Percentiles rank a stretch among this genome's conserved stretches.
Evolutionary conservation across 2,888 invertebrate species (phyloP).

Genomic region (Agrenia bidenticulata): DNA sequence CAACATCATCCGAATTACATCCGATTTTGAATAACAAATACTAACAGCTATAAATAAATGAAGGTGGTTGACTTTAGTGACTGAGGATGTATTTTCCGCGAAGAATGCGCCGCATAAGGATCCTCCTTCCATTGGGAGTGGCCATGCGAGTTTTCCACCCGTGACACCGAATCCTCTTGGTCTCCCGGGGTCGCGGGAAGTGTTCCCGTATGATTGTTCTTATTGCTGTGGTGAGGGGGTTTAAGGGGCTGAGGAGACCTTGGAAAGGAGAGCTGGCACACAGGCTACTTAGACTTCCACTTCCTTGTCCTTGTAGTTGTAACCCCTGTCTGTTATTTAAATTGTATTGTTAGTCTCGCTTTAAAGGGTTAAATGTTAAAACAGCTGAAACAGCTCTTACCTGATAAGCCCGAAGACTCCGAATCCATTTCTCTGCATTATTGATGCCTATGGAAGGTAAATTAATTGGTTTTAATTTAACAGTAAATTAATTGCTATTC

Average conservation of each 20-base stretch:
- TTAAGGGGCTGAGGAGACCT: neutral
- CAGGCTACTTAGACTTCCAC: neutral
- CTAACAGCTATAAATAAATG: neutral
- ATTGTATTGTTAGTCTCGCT: too few species aligned
- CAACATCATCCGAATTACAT: too few species aligned
- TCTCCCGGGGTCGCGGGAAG: conserved; percentile 51
- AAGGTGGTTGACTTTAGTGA: conserved; percentile 50
- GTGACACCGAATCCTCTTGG: conserved; percentile 47
- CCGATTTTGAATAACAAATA: neutral
- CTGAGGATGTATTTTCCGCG: conserved; percentile 52
- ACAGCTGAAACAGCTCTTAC: neutral
- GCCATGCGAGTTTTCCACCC: conserved; percentile 52
- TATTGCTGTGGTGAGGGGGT: neutral
- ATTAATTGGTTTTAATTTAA: too few species aligned
- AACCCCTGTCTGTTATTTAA: too few species aligned
- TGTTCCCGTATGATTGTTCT: conserved; percentile 5
- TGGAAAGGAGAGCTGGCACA: neutral
- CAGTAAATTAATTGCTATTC: too few species aligned
- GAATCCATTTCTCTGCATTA: neutral
- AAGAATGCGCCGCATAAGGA: conserved; percentile 53
- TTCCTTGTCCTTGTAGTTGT: too few species aligned
- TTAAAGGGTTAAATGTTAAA: too few species aligned
- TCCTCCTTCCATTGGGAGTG: conserved; percentile 49
- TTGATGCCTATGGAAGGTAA: too few species aligned
- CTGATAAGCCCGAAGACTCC: neutral